phyloP scores from a whole-genome alignment of 2,113 vertebrate genomes.

The Paraplagusia blochii region DNA sequence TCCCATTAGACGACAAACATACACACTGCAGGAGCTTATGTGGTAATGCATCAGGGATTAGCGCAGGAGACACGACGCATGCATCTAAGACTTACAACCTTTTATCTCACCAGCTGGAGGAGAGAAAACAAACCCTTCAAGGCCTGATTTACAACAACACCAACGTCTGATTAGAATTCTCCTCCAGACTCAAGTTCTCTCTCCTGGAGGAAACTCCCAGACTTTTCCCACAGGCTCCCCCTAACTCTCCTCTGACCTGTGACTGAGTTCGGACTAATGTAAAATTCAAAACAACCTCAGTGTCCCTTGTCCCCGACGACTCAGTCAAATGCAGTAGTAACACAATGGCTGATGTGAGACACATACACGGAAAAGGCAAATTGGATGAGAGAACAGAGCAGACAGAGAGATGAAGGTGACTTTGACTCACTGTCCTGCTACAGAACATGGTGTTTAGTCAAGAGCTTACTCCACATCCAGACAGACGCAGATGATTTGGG shows the following conservation, averaged over 20 bases:
- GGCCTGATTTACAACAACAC: not conserved
- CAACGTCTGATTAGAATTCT: not conserved
- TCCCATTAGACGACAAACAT: not conserved
- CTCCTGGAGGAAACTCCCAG: not conserved
- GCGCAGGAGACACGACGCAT: not conserved
- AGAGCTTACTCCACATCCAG: not conserved
- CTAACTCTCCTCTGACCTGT: too few relatives aligned
- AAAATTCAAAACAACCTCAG: not conserved
- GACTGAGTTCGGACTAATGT: not conserved
- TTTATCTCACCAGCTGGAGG: not conserved
- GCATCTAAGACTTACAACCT: not conserved
- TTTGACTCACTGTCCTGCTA: not conserved
- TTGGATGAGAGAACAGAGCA: not conserved
- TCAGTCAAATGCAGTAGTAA: not conserved
- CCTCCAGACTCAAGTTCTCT: not conserved
- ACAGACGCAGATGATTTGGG: too few relatives aligned
- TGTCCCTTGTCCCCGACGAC: not conserved
- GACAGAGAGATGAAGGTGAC: not conserved
- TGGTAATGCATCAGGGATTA: too few relatives aligned
- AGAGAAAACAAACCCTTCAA: not conserved
- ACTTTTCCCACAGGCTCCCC: not conserved
- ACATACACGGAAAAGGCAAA: not conserved
- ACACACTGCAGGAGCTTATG: too few relatives aligned
- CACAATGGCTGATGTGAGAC: not conserved
- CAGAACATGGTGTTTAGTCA: not conserved